phyloP scores from a whole-genome alignment of 2,113 vertebrate species.

The Sapayoa aenigma region DNA sequence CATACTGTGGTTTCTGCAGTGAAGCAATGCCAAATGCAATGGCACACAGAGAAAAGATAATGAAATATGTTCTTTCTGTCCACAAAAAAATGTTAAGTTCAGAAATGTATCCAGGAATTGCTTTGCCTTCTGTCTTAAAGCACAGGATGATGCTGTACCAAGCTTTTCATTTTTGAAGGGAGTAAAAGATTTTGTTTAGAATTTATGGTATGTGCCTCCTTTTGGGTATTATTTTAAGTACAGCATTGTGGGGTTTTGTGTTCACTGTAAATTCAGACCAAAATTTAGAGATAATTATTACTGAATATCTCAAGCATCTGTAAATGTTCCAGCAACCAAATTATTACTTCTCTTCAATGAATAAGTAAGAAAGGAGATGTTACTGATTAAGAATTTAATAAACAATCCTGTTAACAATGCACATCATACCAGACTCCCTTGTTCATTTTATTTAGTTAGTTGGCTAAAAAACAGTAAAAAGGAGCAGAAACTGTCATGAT shows the following conservation, averaged over 20 bases:
- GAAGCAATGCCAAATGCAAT: background rate
- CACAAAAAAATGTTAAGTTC: background rate
- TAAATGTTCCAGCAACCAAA: background rate
- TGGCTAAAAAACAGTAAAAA: background rate
- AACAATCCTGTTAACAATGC: background rate
- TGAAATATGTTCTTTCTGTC: background rate
- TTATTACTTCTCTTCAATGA: background rate
- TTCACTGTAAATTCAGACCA: background rate
- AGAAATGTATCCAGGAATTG: background rate
- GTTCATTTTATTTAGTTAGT: background rate
- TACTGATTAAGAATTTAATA: background rate
- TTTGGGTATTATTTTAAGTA: background rate
- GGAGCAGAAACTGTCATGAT: too few relatives aligned
- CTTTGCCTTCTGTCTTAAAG: background rate
- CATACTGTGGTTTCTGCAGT: background rate
- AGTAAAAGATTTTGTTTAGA: background rate
- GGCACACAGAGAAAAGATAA: background rate
- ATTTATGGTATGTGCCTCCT: accelerated
- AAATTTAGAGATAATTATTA: background rate
- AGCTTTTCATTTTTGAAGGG: background rate
- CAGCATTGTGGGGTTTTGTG: background rate
- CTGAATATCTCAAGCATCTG: background rate
- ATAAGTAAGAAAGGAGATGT: background rate
- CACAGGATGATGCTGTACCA: background rate
- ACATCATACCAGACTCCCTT: background rate